Base-by-base conservation (phyloP, 2,797 vertebrate species). In the Lagodon rhomboides region DNA sequence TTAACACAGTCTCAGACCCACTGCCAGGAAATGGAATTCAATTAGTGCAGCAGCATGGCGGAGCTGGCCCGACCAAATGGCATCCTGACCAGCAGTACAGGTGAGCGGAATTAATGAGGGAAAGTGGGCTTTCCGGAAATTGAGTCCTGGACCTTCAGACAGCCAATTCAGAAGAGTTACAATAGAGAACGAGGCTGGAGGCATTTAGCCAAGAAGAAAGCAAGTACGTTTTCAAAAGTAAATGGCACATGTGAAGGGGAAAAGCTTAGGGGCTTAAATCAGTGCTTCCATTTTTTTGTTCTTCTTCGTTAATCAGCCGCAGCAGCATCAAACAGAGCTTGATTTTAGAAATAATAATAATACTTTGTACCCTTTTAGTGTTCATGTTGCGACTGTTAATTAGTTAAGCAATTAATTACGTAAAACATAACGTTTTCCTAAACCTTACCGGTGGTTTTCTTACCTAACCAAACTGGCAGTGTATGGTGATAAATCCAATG, bases 1-100 rank as follows among this genome's bases (percentile, higher is more conserved):
- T 87, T 87, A 86, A 84, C 68, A 75, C 75, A 79, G 72, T 73
- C 66, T 68, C 77, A 67, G 49, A 43, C 76, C 63, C 71, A 60
- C 79, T 76, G 88, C 81, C 81, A 83, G 54, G 75, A 83, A 85
- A 73, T 83, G 50, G 77, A 85, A 87, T 87, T 90, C 81, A 91
- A 87, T 92, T 87, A 86, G 73, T n/a, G 72, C 68, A 80, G 72
- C 58, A 59, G 79, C 64, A 47, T 69, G 73, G 74, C 27, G 49
- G 68, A 67, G 72, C 75, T 73, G 82, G 68, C 59, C 75, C 30
- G 34, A 60, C 30, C 56, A 85, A 75, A 78, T 55, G 47, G 62
- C 68, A 56, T 23, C 49, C 77, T 76, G 58, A 82, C 79, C 65
- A 74, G 55, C 71, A 79, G 75, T 75, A 67, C 75, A 84, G 61